Evolutionary conservation across 1,140 invertebrate species (phyloP).

Genomic region (Catajapyx aquilonaris): DNA sequence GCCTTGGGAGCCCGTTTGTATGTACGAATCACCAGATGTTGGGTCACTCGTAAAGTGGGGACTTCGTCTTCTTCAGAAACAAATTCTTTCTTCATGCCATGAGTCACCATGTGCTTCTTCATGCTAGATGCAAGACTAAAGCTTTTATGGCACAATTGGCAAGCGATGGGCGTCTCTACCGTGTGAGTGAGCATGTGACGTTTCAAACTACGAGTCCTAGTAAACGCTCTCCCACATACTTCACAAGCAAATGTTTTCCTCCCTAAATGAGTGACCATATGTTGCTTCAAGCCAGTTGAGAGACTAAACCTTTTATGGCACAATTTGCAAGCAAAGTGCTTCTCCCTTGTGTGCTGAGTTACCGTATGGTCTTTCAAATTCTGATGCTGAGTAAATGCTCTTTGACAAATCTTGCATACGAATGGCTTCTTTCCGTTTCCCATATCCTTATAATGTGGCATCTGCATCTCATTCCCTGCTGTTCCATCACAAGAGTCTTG

Average conservation of each 20-base stretch:
- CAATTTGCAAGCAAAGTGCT: neutral
- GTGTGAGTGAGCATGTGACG: slow-evolving; percentile 4
- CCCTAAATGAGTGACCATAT: slow-evolving; percentile 1
- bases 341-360: too few species aligned
- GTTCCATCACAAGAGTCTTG: too few species aligned
- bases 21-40: too few species aligned
- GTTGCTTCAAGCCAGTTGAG: neutral
- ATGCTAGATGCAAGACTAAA: too few species aligned
- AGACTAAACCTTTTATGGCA: neutral
- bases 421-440: slow-evolving; percentile 1
- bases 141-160: slow-evolving; percentile 3
- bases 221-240: slow-evolving; percentile 6
- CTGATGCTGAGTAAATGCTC: slow-evolving; percentile 1
- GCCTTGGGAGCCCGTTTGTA: too few species aligned
- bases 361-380: neutral
- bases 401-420: slow-evolving; percentile 1
- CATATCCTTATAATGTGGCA: too few species aligned
- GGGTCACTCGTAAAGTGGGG: too few species aligned
- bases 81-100: too few species aligned
- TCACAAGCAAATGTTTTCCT: slow-evolving; percentile 4
- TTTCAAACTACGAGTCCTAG: neutral
- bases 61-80: too few species aligned
- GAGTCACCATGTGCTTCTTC: too few species aligned
- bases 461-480: too few species aligned
- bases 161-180: slow-evolving; percentile 5